Conservation (phyloP, 1,140 invertebrate species). For the Sycophila sp. region DNA sequence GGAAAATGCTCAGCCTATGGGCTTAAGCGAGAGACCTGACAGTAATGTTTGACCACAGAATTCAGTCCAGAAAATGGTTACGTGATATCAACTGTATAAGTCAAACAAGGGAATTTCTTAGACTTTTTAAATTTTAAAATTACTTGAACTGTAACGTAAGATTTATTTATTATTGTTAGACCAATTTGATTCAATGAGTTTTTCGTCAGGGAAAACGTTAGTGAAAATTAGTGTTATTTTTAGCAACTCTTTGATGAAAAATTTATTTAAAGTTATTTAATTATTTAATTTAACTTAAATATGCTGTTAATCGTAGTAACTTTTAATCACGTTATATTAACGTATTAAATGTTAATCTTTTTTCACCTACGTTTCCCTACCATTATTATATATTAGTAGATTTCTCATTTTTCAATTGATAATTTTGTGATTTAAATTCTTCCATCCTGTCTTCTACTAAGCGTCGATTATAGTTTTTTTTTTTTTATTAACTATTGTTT, state of each 20-base stretch:
- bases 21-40: conserved; percentile 75
- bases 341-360: background rate
- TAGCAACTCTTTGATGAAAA: background rate
- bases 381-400: too few relatives aligned
- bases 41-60: conserved; percentile 70
- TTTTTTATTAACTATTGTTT: conserved; percentile 1
- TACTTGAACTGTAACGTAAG: conserved; percentile 22
- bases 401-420: background rate
- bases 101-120: conserved; percentile 36
- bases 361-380: background rate
- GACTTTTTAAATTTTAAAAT: conserved; percentile 26
- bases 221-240: background rate
- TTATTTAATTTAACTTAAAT: background rate
- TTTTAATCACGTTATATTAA: background rate
- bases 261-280: conserved; percentile 2
- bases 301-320: too few relatives aligned
- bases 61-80: conserved; percentile 38
- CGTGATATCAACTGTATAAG: conserved; percentile 34
- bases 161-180: conserved; percentile 29
- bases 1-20: conserved; percentile 80
- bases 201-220: background rate
- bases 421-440: conserved; percentile 24
- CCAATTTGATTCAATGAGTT: conserved; percentile 1
- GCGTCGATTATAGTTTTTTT: conserved; percentile 3
- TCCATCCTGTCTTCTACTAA: conserved; percentile 29